phyloP scores from a whole-genome alignment of 2,113 vertebrate species.

The Camelus dromedarius region DNA sequence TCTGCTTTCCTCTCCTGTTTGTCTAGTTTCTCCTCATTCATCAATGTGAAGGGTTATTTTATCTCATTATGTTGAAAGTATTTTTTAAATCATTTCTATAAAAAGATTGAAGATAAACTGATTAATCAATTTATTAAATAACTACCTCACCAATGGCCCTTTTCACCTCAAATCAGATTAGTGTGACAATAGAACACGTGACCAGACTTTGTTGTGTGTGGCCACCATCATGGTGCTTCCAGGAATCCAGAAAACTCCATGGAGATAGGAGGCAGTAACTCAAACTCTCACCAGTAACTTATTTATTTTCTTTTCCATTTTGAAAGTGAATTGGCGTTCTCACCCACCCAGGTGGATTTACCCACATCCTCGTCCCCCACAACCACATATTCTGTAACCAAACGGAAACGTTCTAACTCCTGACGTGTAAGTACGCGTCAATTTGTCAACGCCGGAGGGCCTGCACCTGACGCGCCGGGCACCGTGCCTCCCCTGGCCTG shows the following conservation, averaged over 20 bases:
- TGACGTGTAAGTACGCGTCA: too few relatives aligned
- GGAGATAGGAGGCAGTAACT: neutral
- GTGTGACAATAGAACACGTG: neutral
- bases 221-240: neutral
- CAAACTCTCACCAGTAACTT: neutral
- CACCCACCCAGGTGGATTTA: accelerated
- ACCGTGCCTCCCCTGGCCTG: neutral
- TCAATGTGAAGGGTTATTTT: neutral
- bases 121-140: neutral
- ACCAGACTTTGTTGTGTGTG: accelerated
- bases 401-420: accelerated
- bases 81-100: neutral
- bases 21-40: neutral
- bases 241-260: neutral
- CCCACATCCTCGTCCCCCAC: accelerated
- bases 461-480: accelerated
- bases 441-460: accelerated
- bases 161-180: neutral
- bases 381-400: neutral
- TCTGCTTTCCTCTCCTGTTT: neutral
- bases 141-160: neutral
- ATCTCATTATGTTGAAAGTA: neutral
- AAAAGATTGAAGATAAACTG: neutral
- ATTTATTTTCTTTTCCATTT: neutral
- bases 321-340: neutral